phyloP scores from a whole-genome alignment of 2,888 invertebrate genomes.

The Polymixis lichenea region DNA sequence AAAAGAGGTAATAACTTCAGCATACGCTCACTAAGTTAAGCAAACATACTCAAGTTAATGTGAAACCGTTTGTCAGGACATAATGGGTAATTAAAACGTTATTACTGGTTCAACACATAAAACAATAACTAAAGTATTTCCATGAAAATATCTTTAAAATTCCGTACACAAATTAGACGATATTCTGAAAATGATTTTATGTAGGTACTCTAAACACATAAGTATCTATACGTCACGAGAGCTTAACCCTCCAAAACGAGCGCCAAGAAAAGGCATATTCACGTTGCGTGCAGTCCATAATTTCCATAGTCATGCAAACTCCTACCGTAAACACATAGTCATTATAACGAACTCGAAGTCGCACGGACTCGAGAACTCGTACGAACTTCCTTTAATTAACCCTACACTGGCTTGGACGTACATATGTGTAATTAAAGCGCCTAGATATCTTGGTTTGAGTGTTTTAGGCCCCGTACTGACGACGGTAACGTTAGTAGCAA shows the following conservation, averaged over 20 bases:
- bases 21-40: neutral
- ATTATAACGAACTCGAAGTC: constrained; percentile 64
- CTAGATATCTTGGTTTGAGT: constrained; percentile 57
- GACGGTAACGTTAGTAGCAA: constrained; percentile 43
- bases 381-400: constrained; percentile 73
- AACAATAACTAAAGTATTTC: constrained; percentile 8
- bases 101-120: constrained; percentile 8
- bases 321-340: constrained; percentile 58
- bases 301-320: constrained; percentile 72
- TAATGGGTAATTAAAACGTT: constrained; percentile 23
- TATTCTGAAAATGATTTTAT: constrained; percentile 12
- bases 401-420: constrained; percentile 60
- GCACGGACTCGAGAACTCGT: constrained; percentile 57
- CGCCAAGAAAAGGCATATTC: constrained; percentile 49
- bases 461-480: constrained; percentile 36
- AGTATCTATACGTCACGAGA: constrained; percentile 5
- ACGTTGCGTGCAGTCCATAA: constrained; percentile 72
- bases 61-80: neutral
- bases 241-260: constrained; percentile 31
- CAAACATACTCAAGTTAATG: neutral
- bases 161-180: constrained; percentile 18
- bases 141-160: constrained; percentile 5
- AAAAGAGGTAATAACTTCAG: neutral
- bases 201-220: neutral
- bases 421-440: constrained; percentile 63